Base-by-base conservation (phyloP, 1,140 invertebrate genomes). In the Trachymyrmex cornetzi region DNA sequence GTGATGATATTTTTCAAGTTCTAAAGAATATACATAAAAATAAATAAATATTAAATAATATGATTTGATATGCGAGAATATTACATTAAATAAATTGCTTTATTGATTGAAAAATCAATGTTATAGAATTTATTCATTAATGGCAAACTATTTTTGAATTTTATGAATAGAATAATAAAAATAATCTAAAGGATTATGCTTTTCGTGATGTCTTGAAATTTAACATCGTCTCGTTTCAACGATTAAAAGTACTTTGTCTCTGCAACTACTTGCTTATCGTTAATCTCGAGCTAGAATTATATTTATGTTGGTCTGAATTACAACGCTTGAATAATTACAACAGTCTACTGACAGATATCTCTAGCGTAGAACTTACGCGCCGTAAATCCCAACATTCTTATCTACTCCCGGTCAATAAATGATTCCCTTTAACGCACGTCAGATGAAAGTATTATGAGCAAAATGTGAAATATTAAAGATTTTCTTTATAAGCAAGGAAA, bases 251-350 rank as follows among this genome's bases (percentile, higher is more conserved):
- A 44, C 9, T 44, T 82, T 3, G 22, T 81, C n/a, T 11, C n/a
- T 44, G 34, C 80, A 82, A 59, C 61, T 48, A 48, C 69, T 61
- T 12, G 55, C 38, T 19, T 34, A 61, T 50, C 55, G 24, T 74
- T 63, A 48, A 75, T 59, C 27, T 22, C 38, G 5, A 61, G 24
- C 24, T 75, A 24, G n/a, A 50, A 61, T 74, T 84, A 48, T 81
- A 61, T 84, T 84, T 84, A 63, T 38, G 69, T 50, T 84, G 53
- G 44, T 82, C 71, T 27, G 38, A 48, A 50, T 57, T 71, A 55
- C 55, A 27, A 74, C 55, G 24, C 19, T 82, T 55, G 55, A 84
- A 48, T 48, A 74, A 84, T 82, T 82, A 82, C 79, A 19, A 59
- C 48, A 44, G 9, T 82, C 27, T 22, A 55, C 16, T 22, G 12